Evolutionary conservation across 2,113 vertebrate species (phyloP), one percentile per base, ranked within the genome.

Genomic region (Falcunculus frontatus): DNA sequence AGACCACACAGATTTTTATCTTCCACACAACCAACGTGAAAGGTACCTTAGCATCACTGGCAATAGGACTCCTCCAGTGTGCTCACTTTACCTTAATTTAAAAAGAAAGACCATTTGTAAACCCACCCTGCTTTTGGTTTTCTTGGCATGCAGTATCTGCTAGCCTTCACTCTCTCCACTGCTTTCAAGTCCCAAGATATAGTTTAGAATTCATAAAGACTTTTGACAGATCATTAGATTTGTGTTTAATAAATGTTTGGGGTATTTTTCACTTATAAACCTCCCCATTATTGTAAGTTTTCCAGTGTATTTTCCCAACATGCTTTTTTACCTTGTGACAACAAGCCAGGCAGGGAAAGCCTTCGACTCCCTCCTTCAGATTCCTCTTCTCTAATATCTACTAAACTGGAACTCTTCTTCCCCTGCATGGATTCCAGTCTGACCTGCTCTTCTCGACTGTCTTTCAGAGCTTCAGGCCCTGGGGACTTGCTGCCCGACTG

Each of bases 361-460:
- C 99, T 99, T 68, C 99, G 98, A 86, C 98, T 98, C 64, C 98
- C 97, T 74, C 98, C 98, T 94, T 99, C 99, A 0, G 98, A 98
- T 87, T 99, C 99, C 79, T 99, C 99, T 96, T 99, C 98, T 49
- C 98, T 98, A 96, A 99, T 99, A 94, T 99, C 99, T 57, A 99
- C 99, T 9, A 99, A 98, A 97, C 99, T 99, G 93, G 98, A 99
- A 97, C 99, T 99, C 97, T 99, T 99, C 98, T 99, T 99, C 11
- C 98, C 98, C 95, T 99, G 99, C 97, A 98, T 98, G 7, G 99
- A 98, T 57, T 99, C 99, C 94, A 97, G 97, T 60, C 96, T 98
- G 55, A 99, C 98, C 59, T 98, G 98, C 85, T 99, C 98, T 37
- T 98, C 97, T 19, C 97, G 94, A 87, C 87, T 98, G 95, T 96